Base-by-base conservation (phyloP, 2,797 vertebrate species). In the Scolopax bukidnonensis region DNA sequence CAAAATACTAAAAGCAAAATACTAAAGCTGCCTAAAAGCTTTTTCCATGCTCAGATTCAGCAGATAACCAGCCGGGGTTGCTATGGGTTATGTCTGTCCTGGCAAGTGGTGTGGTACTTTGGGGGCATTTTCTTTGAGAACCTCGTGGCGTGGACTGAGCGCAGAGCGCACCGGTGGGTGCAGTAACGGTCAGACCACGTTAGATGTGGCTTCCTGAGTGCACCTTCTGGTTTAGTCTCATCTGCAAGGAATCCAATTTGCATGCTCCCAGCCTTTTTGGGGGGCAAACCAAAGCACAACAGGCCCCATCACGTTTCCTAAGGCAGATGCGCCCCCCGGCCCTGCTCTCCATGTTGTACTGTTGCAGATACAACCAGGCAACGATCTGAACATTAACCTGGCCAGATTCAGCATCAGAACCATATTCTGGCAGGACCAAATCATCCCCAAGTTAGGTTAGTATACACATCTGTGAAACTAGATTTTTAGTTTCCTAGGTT, bases 351-450 rank as follows among this genome's bases (percentile, higher is more conserved):
- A 6, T 3, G 28, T 3, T 51, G 21, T 10, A 13, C 11, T 67
- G 13, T 2, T 13, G 10, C 69, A 88, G 68, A 65, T 25, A 43
- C 16, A 14, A 20, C 13, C 54, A 50, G 28, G 25, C 25, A 68
- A 4, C 1, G 2, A 65, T 30, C 19, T 43, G 51, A 91, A 82
- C 59, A 50, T 28, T 32, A 67, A 63, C 40, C 51, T 40, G 24
- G 12, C 28, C 80, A 90, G 33, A 61, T 27, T 23, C 8, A 33
- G 43, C n/a, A 67, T 38, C 41, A 73, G 68, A 92, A 73, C 15
- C 0, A 0, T 24, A 28, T 9, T 0, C 0, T 7, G 33, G 36
- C 21, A 69, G 27, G 9, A n/a, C 16, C 25, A 41, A 70, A 59
- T 63, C 32, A 33, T 24, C 23, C 45, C 54, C 32, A 32, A 32